Base-by-base conservation (phyloP, 2,797 vertebrate genomes). In the Falco peregrinus region DNA sequence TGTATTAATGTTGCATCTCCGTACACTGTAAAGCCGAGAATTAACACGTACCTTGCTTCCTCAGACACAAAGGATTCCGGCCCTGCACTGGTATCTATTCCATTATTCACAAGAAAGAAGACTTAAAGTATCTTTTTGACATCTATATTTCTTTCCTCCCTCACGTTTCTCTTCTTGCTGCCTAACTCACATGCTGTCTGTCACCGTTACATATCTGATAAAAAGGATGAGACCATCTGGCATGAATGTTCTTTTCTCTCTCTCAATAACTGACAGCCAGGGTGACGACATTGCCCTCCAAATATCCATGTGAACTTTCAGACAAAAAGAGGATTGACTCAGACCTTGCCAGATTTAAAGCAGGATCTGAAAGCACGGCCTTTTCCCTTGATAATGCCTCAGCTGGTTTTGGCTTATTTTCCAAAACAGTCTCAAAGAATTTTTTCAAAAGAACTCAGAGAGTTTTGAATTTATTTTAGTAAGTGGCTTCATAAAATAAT, bases 191-290 rank as follows among this genome's bases (percentile, higher is more conserved):
- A 73, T 48, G 51, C 71, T 73, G 51, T 84, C 88, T 84, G 41
- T 81, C 91, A 86, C 57, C 0, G 0, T 35, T 43, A 71, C 21
- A 43, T 7, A 70, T 59, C 67, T 65, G 90, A 93, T 82, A 41
- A 73, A 93, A 96, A 69, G 47, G 54, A 93, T 65, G 35, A 87
- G 89, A 76, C 84, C 92, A 93, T 86, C 83, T 87, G 90, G 79
- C 33, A 73, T 3, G 28, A 89, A 87, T 63, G 74, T 76, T 96
- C 77, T 79, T 94, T 71, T 68, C 79, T 82, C 29, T 53, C 53
- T 67, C 63, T 90, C 60, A 29, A 16, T 29, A 92, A 59, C 43
- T 82, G 59, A 56, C 70, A 92, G 75, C 39, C 51, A 69, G 54
- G 54, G 82, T 75, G 85, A 84, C 2, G 14, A 78, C 64, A 50